Evolutionary conservation across 30 jellyfish, hydroid and myxozoan species (phyloP).

Genomic region (Hydractinia echinata): DNA sequence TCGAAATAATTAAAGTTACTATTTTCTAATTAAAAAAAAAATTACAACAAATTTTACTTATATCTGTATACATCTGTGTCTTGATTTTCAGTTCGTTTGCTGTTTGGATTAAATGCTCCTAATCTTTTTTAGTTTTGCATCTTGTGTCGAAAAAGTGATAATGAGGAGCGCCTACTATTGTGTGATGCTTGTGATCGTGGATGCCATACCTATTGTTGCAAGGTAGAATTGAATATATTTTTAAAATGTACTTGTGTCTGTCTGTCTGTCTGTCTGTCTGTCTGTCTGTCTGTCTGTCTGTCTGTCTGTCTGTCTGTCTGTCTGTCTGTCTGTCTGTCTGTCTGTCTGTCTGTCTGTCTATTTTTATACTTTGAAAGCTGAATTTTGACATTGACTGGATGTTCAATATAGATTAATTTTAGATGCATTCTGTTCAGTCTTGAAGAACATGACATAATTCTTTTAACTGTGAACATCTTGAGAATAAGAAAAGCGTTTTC

Average conservation of each 20-base stretch:
- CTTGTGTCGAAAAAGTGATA: slow-evolving; percentile 90
- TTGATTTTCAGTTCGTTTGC: neutral
- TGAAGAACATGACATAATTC: too few species aligned
- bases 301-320: too few species aligned
- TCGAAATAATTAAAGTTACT: neutral
- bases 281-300: slow-evolving; percentile 14
- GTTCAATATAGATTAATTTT: too few species aligned
- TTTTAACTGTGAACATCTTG: too few species aligned
- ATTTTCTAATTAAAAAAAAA: neutral
- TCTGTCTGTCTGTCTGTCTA: too few species aligned
- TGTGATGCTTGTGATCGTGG: slow-evolving; percentile 98
- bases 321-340: too few species aligned
- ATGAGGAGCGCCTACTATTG: slow-evolving; percentile 75
- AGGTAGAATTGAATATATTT: slow-evolving; percentile 24
- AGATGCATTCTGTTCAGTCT: too few species aligned
- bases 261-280: neutral
- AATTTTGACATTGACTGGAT: too few species aligned
- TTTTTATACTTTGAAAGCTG: too few species aligned
- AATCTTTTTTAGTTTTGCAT: slow-evolving; percentile 72
- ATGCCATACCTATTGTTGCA: slow-evolving; percentile 93
- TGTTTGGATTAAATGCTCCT: neutral
- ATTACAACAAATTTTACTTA: neutral
- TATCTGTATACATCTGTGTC: neutral
- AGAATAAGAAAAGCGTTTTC: too few species aligned
- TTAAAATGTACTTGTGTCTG: neutral